phyloP scores from a whole-genome alignment of 2,888 invertebrate genomes.

The Drosophila phalerata region DNA sequence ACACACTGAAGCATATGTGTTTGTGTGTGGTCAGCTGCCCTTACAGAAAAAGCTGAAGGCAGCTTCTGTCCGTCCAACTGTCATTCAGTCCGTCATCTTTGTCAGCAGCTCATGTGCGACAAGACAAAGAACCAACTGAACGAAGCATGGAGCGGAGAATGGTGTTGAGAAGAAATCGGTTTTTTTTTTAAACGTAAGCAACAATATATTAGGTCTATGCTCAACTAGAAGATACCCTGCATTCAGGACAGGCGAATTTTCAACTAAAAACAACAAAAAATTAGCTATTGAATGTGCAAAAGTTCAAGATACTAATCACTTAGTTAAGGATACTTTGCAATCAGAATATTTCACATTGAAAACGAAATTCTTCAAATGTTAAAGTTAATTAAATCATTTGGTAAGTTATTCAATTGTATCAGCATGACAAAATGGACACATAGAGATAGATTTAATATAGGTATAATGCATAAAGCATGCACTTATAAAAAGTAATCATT shows the following conservation, averaged over 20 bases:
- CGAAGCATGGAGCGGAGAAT: constrained; percentile 13
- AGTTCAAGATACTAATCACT: background rate
- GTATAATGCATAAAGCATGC: no score
- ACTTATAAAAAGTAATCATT: no score
- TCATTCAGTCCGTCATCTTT: constrained; percentile 40
- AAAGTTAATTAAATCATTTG: no score
- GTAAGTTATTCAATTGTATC: no score
- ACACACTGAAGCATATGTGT: constrained; percentile 16
- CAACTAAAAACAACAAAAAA: no score
- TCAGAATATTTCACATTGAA: no score
- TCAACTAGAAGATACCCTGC: constrained; percentile 4
- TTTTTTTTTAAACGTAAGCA: background rate
- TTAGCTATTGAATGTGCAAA: background rate
- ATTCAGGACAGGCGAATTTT: background rate
- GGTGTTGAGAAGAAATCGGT: constrained; percentile 15
- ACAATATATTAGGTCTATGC: background rate
- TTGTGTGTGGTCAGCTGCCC: constrained; percentile 30
- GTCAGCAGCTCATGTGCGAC: constrained; percentile 54
- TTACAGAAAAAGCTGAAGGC: constrained; percentile 8
- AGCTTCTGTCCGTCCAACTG: constrained; percentile 14
- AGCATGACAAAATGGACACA: no score
- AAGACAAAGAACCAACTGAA: constrained; percentile 45
- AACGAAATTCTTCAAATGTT: no score
- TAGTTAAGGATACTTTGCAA: background rate
- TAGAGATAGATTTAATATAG: no score